Percentiles rank a stretch among this genome's conserved stretches.
phyloP scores from a whole-genome alignment of 2,113 vertebrate genomes.

The Mesocricetus auratus region DNA sequence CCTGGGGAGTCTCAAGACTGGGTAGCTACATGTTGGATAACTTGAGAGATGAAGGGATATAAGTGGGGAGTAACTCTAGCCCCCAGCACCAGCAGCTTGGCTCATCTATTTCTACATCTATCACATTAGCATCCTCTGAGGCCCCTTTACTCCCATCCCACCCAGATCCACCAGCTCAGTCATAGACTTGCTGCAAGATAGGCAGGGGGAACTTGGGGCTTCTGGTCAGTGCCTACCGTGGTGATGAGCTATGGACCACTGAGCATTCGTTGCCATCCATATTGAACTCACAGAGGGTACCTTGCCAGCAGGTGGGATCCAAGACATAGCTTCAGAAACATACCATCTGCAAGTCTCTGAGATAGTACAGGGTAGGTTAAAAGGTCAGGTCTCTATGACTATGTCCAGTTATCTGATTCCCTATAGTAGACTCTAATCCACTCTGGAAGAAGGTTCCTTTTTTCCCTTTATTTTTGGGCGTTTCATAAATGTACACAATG shows the following conservation, averaged over 20 bases:
- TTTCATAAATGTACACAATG: neutral
- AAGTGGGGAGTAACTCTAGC: neutral
- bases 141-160: neutral
- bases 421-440: neutral
- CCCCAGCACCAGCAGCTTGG: neutral
- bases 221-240: neutral
- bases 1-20: neutral
- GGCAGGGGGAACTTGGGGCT: neutral
- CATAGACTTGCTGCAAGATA: neutral
- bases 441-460: neutral
- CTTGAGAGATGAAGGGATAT: neutral
- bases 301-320: neutral
- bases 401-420: neutral
- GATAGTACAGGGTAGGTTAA: accelerated
- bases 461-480: neutral
- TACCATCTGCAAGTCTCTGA: neutral
- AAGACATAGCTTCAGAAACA: neutral
- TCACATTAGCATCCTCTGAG: neutral
- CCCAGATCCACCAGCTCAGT: neutral
- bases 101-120: neutral
- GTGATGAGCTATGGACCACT: neutral
- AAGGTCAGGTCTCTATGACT: too few relatives aligned
- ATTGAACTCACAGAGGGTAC: neutral
- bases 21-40: accelerated
- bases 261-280: neutral